Percentiles rank a stretch among this genome's conserved stretches.
These are phyloP conservation scores for Resseliella maxima DNA, from an alignment of 2,888 invertebrate genomes.

Conservation along the genomic window DNA sequence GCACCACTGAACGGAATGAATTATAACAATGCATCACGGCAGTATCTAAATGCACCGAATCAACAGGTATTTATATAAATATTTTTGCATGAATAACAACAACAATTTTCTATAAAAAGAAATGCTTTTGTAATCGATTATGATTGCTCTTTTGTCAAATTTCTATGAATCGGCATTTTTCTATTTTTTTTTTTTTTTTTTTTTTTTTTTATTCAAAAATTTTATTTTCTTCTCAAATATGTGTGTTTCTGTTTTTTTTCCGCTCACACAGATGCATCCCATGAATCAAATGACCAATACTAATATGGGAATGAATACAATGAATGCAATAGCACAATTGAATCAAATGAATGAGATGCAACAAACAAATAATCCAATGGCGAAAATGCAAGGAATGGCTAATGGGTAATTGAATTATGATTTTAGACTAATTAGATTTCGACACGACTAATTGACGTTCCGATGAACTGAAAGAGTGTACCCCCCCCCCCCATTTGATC, in stretches of 20 bases:
- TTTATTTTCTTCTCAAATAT: constrained; percentile 5
- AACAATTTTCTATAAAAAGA: not conserved
- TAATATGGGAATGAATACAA: constrained; percentile 74
- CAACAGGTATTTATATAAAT: constrained; percentile 20
- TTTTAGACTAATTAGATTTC: not conserved
- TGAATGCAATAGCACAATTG: constrained; percentile 69
- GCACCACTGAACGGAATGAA: constrained; percentile 65
- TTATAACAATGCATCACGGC: constrained; percentile 65
- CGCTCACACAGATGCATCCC: constrained; percentile 72
- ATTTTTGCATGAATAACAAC: not conserved
- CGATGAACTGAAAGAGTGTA: too few relatives aligned
- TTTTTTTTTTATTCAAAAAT: not conserved
- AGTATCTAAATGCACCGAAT: constrained; percentile 63
- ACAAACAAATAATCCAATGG: constrained; percentile 75
- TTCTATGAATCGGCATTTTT: not conserved
- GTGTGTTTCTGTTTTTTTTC: not conserved
- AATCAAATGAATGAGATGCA: constrained; percentile 72
- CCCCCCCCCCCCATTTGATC: too few relatives aligned
- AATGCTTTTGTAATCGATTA: constrained; percentile 2
- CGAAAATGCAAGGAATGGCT: constrained; percentile 70
- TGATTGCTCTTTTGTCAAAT: not conserved
- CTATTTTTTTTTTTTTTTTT: not conserved
- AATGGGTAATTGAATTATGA: constrained; percentile 61
- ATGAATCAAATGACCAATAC: constrained; percentile 81
- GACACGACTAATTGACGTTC: not conserved